These are phyloP conservation scores for rat (Rattus norvegicus) DNA, from an alignment of 2,113 vertebrate genomes.

Conservation along the genomic window GRCr8 NC_086020.1:34579001-34579500, in stretches of 20 bases:
- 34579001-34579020: background rate
- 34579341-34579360: background rate
- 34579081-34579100: background rate
- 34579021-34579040: background rate
- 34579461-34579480: background rate
- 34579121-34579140: background rate
- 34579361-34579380: background rate
- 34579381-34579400: background rate
- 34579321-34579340: background rate
- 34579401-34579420: background rate
- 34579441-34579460: background rate
- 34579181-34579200: background rate
- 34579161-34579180: background rate
- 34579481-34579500: background rate
- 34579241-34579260: background rate
- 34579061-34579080: background rate
- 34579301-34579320: background rate
- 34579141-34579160: background rate
- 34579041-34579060: background rate
- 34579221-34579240: background rate
- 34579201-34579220: background rate
- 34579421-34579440: background rate
- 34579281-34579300: background rate
- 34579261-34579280: background rate
- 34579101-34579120: background rate